A percentile compares a stretch with the other conserved stretches of the same genome.
phyloP scores from a whole-genome alignment of 2,888 invertebrate genomes.

The Leptinotarsa haldemani region DNA sequence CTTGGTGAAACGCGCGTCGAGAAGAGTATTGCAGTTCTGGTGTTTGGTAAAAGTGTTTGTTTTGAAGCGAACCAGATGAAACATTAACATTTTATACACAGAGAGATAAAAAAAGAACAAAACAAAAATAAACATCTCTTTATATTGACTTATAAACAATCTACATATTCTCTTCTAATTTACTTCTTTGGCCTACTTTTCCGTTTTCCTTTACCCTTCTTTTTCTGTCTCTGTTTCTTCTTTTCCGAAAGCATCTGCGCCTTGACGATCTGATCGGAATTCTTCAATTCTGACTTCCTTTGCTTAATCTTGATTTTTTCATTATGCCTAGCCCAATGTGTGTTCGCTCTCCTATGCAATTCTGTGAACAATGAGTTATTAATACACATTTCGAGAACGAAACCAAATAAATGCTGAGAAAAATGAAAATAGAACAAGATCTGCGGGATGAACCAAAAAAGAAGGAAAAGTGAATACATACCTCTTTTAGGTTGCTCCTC shows the following conservation, averaged over 20 bases:
- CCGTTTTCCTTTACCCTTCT: slow-evolving; percentile 29
- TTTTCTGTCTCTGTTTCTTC: slow-evolving; percentile 67
- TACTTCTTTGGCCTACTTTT: slow-evolving; percentile 18
- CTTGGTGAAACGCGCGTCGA: too few species aligned
- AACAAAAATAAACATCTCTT: neutral
- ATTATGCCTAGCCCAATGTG: slow-evolving; percentile 85
- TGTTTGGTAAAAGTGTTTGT: too few species aligned
- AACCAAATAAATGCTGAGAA: neutral
- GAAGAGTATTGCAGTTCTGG: too few species aligned
- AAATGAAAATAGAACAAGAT: neutral
- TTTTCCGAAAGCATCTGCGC: slow-evolving; percentile 74
- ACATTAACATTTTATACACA: neutral
- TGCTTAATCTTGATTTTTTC: slow-evolving; percentile 76
- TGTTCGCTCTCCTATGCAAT: slow-evolving; percentile 68
- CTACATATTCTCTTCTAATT: slow-evolving; percentile 8
- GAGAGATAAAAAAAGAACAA: neutral
- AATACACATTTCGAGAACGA: slow-evolving; percentile 35
- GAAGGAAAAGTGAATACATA: slow-evolving; percentile 13
- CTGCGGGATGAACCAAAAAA: too few species aligned
- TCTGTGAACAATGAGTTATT: slow-evolving; percentile 16
- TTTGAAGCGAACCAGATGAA: too few species aligned
- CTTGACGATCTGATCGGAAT: slow-evolving; percentile 84
- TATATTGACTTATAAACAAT: neutral
- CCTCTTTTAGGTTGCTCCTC: slow-evolving; percentile 56
- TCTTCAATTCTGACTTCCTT: slow-evolving; percentile 72